A percentile compares a stretch with the other conserved stretches of the same genome.
phyloP scores from a whole-genome alignment of 2,888 invertebrate species.

The Amphimallon solstitiale region DNA sequence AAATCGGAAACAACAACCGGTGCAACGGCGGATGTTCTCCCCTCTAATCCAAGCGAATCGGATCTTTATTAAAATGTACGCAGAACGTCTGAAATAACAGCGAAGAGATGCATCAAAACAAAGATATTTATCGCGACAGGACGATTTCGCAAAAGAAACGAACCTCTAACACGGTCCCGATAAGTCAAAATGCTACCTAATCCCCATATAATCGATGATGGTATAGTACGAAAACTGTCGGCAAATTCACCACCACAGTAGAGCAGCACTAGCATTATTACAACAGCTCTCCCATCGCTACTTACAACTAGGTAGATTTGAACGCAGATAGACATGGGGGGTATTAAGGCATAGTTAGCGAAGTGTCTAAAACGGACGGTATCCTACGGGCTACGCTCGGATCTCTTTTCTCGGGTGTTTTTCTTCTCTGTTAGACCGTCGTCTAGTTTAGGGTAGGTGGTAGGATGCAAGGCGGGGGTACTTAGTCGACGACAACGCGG shows the following conservation, averaged over 20 bases:
- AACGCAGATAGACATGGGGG: constrained; percentile 53
- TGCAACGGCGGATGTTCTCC: too few relatives aligned
- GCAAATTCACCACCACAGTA: neutral
- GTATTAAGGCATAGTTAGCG: constrained; percentile 61
- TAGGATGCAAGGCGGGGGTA: neutral
- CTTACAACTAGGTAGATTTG: constrained; percentile 52
- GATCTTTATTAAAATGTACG: too few relatives aligned
- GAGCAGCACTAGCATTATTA: neutral
- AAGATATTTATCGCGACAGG: too few relatives aligned
- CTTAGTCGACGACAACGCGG: constrained; percentile 26
- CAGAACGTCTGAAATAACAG: too few relatives aligned
- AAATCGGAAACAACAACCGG: too few relatives aligned
- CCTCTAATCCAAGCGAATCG: too few relatives aligned
- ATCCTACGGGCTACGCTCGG: constrained; percentile 18
- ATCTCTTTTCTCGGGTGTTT: constrained; percentile 21
- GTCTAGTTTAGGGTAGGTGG: constrained; percentile 2
- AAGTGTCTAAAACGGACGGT: constrained; percentile 50
- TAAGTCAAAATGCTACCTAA: constrained; percentile 43
- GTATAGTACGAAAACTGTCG: neutral
- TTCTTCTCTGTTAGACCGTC: constrained; percentile 13
- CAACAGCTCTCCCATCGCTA: neutral
- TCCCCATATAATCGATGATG: constrained; percentile 57
- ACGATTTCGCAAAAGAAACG: neutral
- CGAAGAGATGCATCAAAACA: too few relatives aligned
- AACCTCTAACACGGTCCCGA: neutral